phyloP scores from a whole-genome alignment of 2,888 invertebrate species.

The Macaria notata region DNA sequence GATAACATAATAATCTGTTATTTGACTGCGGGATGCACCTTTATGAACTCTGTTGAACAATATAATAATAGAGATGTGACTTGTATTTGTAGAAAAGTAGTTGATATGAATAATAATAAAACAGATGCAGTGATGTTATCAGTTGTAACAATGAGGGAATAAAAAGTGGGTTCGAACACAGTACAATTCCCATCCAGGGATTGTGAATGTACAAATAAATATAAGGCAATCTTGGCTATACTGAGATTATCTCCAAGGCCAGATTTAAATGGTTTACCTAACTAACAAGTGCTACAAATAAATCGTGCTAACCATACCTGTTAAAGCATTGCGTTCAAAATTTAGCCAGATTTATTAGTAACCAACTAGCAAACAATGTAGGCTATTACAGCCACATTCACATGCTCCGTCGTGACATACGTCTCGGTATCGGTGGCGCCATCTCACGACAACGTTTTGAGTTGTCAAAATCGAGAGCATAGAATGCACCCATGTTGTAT shows the following conservation, averaged over 20 bases:
- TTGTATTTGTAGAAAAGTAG: slow-evolving; percentile 26
- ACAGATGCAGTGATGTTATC: slow-evolving; percentile 11
- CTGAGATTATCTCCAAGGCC: too few species aligned
- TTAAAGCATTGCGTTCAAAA: background rate
- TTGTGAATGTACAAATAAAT: too few species aligned
- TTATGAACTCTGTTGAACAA: slow-evolving; percentile 42
- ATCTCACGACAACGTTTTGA: slow-evolving; percentile 59
- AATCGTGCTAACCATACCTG: too few species aligned
- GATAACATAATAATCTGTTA: slow-evolving; percentile 66
- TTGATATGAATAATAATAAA: slow-evolving; percentile 32
- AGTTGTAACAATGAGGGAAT: background rate
- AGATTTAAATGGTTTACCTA: too few species aligned
- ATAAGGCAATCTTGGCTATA: too few species aligned
- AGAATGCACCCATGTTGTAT: slow-evolving; percentile 43
- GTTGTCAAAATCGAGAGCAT: slow-evolving; percentile 60
- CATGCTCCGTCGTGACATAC: slow-evolving; percentile 50
- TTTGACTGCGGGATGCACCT: slow-evolving; percentile 56
- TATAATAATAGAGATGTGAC: slow-evolving; percentile 38
- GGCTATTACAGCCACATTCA: slow-evolving; percentile 20
- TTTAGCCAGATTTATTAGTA: slow-evolving; percentile 22
- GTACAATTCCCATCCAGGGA: too few species aligned
- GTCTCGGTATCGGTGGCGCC: slow-evolving; percentile 54
- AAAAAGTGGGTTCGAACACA: too few species aligned
- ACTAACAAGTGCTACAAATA: too few species aligned
- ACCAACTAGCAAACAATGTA: slow-evolving; percentile 29